A percentile compares a stretch with the other conserved stretches of the same genome.
phyloP scores from a whole-genome alignment of 2,113 vertebrate genomes.

The Sorex araneus region DNA sequence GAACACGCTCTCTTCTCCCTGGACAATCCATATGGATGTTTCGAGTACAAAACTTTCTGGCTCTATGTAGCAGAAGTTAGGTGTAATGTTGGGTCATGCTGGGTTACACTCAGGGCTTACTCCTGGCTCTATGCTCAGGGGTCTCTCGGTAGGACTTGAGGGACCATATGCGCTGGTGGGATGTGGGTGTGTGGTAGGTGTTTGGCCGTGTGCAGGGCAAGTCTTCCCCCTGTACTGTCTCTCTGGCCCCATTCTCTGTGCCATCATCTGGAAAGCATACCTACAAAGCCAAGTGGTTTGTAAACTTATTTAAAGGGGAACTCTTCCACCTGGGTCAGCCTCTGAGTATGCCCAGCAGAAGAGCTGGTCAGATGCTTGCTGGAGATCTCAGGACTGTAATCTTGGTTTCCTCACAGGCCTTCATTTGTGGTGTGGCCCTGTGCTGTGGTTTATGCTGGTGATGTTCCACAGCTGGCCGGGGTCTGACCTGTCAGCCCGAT shows the following conservation, averaged over 20 bases:
- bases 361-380: too few species aligned
- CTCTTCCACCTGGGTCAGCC: neutral
- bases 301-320: neutral
- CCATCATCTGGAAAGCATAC: too few species aligned
- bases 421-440: neutral
- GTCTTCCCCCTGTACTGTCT: too few species aligned
- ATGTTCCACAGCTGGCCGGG: slow-evolving; percentile 19
- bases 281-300: neutral
- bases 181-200: too few species aligned
- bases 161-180: too few species aligned
- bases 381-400: too few species aligned
- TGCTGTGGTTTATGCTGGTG: slow-evolving; percentile 9
- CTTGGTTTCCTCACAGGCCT: neutral
- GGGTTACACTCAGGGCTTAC: too few species aligned
- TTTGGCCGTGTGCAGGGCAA: too few species aligned
- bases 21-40: neutral
- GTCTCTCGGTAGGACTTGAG: too few species aligned
- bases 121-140: too few species aligned
- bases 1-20: neutral
- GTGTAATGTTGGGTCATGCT: too few species aligned
- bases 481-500: neutral
- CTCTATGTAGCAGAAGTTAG: too few species aligned
- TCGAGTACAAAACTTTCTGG: neutral
- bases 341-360: neutral
- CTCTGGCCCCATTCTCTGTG: neutral